phyloP scores from a whole-genome alignment of 2,797 vertebrate genomes.

The Florisuga fusca region DNA sequence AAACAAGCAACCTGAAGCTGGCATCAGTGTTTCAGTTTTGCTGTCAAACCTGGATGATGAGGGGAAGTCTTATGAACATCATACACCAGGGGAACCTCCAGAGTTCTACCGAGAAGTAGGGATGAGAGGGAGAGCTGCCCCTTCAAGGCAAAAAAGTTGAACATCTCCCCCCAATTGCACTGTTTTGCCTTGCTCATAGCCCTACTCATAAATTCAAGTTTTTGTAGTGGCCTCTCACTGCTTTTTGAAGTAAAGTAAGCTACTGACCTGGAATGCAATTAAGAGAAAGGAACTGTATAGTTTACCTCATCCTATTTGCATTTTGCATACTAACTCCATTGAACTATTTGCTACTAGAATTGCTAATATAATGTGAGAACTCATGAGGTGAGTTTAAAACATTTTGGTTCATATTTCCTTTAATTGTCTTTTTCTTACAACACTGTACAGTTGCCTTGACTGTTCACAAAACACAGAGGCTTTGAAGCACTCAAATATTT shows the following conservation, averaged over 20 bases:
- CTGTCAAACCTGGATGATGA: not conserved
- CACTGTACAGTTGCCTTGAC: not conserved
- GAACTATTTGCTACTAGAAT: not conserved
- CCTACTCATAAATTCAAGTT: not conserved
- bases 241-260: not conserved
- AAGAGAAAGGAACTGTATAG: not conserved
- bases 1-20: not conserved
- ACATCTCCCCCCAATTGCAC: not conserved
- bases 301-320: constrained; percentile 29
- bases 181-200: not conserved
- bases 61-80: not conserved
- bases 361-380: not conserved
- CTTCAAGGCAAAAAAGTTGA: not conserved
- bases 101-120: not conserved
- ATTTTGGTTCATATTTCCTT: not conserved
- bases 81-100: not conserved
- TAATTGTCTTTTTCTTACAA: not conserved
- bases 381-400: not conserved
- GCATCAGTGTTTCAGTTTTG: not conserved
- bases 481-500: not conserved
- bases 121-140: not conserved
- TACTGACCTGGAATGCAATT: constrained; percentile 28
- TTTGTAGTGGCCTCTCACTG: not conserved
- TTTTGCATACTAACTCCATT: constrained; percentile 11
- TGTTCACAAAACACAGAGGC: not conserved